phyloP scores from a whole-genome alignment of 2,888 invertebrate genomes.

The Noctua janthina region DNA sequence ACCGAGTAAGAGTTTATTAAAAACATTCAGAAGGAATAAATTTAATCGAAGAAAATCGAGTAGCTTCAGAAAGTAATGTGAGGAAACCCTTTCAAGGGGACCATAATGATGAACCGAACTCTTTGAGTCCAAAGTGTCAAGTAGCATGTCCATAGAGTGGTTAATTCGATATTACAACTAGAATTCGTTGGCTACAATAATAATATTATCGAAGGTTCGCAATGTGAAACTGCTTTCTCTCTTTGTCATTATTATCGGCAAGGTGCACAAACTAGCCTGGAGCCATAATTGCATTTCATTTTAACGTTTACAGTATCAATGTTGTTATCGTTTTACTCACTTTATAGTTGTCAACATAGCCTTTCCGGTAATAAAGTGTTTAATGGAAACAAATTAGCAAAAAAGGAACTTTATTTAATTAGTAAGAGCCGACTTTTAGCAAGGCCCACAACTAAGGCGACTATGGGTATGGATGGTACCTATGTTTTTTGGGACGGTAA shows the following conservation, averaged over 20 bases:
- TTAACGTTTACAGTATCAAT: conserved; percentile 29
- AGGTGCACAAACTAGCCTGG: conserved; percentile 48
- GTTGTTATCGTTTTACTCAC: conserved; percentile 16
- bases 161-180: conserved; percentile 15
- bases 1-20: background rate
- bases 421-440: background rate
- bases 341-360: conserved; percentile 48
- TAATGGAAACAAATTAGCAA: conserved; percentile 28
- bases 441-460: too few species aligned
- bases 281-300: conserved; percentile 45
- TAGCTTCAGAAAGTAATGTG: conserved; percentile 63
- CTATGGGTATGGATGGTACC: too few species aligned
- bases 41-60: conserved; percentile 57
- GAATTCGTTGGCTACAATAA: conserved; percentile 1
- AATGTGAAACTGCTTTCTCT: conserved; percentile 43
- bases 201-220: conserved; percentile 19
- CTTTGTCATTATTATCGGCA: conserved; percentile 34
- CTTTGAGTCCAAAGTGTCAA: conserved; percentile 63
- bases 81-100: conserved; percentile 62
- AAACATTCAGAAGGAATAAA: conserved; percentile 12
- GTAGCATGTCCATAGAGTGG: conserved; percentile 64
- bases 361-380: conserved; percentile 22
- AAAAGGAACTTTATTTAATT: background rate
- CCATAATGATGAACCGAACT: conserved; percentile 73
- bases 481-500: background rate